Evolutionary conservation across 2,888 invertebrate genomes (phyloP), one percentile per base, ranked within the genome.

Genomic region (Tachina grossa): DNA sequence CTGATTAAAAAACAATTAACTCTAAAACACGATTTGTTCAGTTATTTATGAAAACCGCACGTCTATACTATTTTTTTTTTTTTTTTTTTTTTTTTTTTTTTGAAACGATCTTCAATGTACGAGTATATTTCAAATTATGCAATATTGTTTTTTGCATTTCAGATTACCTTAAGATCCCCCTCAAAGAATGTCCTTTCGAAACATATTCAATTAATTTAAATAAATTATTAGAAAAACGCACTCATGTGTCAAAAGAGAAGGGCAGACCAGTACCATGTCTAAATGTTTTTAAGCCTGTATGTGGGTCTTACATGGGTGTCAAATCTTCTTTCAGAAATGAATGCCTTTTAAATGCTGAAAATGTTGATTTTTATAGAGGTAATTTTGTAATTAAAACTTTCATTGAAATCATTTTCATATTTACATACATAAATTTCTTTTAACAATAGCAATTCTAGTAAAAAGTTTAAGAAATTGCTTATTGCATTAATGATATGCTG

Each of bases 241-340:
- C 49, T 31, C 31, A 53, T 14, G 0, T 13, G 13, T 11, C 53
- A 9, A 43, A 41, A n/a, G 22, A 5, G 8, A 85, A 63, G 9
- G 31, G 22, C n/a, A 75, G 10, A n/a, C 88, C 89, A 13, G 71
- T 91, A n/a, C 88, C 89, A 9, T 91, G 91, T 69, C 88, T 88
- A 16, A 88, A 87, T 13, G 63, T 90, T 19, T 90, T 90, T 57
- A 90, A 88, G 53, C 91, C 91, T 1, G 90, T 91, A 0, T 91
- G 91, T 41, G 91, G 90, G 16, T 87, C 82, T 59, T 90, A 90
- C 16, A 87, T 89, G 13, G 91, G 89, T 11, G 91, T 91, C 1
- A 91, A 91, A 87, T 90, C 91, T 10, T 90, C 90, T 63, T 91
- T 91, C 76, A 87, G 83, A 83, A 91, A 90, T 61, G 91, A 91